A percentile compares a stretch with the other conserved stretches of the same genome.
Conservation (phyloP, 2,797 vertebrate species). For the Ara ararauna region DNA sequence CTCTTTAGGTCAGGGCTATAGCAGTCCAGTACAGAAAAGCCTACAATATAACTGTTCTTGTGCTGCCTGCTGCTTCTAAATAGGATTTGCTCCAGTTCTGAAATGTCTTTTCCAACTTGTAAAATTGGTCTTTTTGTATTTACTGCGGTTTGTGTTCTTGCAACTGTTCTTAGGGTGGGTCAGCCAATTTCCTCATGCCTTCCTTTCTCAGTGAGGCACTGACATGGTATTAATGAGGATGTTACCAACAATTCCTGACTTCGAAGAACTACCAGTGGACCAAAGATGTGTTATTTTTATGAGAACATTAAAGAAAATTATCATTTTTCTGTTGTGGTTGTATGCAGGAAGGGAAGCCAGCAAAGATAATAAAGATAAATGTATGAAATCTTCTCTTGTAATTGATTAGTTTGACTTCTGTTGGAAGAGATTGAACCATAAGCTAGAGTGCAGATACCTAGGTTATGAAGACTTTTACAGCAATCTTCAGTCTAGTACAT, state of each 20-base stretch:
- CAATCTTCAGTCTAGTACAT: background rate
- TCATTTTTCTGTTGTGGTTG: background rate
- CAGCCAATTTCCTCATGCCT: background rate
- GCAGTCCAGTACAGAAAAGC: background rate
- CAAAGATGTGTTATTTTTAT: background rate
- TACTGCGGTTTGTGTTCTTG: background rate
- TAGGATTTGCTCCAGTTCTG: background rate
- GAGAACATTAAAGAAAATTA: background rate
- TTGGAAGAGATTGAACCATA: background rate
- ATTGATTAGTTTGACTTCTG: background rate
- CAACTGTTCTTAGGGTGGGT: background rate
- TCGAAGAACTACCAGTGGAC: background rate
- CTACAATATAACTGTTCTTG: background rate
- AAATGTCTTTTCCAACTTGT: background rate
- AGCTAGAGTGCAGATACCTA: background rate
- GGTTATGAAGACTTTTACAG: background rate
- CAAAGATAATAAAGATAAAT: background rate
- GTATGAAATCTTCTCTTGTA: background rate
- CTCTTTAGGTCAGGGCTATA: background rate
- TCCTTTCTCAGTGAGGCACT: background rate
- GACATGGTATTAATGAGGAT: background rate
- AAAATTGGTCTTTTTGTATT: background rate
- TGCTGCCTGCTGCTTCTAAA: background rate
- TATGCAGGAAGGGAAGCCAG: background rate
- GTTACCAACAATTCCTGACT: background rate